Base-by-base conservation (phyloP, 2,888 invertebrate species). In the Atrina japonica region DNA sequence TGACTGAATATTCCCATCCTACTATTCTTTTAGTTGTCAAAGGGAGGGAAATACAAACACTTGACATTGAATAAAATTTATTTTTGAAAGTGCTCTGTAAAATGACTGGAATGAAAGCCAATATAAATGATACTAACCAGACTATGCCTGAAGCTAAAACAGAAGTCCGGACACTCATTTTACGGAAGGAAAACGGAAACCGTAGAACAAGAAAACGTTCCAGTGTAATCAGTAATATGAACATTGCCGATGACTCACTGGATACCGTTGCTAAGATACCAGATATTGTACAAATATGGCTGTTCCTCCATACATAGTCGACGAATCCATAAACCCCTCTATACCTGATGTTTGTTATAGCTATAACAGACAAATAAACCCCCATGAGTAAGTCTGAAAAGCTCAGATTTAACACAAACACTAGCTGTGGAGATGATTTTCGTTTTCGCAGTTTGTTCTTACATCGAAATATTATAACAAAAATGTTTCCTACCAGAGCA, bases 401-500 rank as follows among this genome's bases (percentile, higher is more conserved):
- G 43, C 70, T 70, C 5, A 77, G 30, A n/a, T 75, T 65, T 7
- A 61, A 58, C 6, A 61, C 70, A 35, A 73, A 70, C 14, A 75
- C 63, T n/a, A 67, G 70, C 49, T 70, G 56, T 9, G 60, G 30
- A 16, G 61, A 41, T 7, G 30, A 14, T 14, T 35, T 21, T 29
- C 23, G n/a, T 23, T 21, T 56, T 35, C 40, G 35, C 21, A 40
- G 35, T 45, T 65, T 67, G n/a, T 70, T 30, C 21, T 40, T 63
- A 16, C 25, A 41, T 23, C 67, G 53, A 29, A 52, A 63, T 5
- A 53, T 16, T 0, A 71, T 23, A 9, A 77, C 76, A 35, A 73
- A 50, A 18, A 60, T 30, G 50, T 82, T 82, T 11, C 82, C 82
- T 5, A 76, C 6, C 25, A 79, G 52, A 3, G 79, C 79, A 25